Evolutionary conservation across 2,113 vertebrate species (phyloP), one percentile per base, ranked within the genome.

Genomic region (Semicossyphus pulcher): DNA sequence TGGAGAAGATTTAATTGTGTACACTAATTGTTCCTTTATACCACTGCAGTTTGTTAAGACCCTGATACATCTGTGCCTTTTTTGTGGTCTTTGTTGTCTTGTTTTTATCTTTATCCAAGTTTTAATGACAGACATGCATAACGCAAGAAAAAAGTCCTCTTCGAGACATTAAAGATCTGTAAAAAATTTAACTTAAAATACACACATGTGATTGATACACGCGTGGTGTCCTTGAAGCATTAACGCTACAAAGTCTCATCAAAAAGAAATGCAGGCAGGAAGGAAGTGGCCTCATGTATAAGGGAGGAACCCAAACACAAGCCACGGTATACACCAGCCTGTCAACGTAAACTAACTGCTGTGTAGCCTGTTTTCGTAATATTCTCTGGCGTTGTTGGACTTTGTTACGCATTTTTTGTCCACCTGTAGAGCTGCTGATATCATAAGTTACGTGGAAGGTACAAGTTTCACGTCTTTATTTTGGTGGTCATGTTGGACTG

Each of bases 401-500:
- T n/a, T n/a, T n/a, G n/a, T n/a, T n/a, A n/a, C n/a, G n/a, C n/a
- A n/a, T n/a, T n/a, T n/a, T n/a, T n/a, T n/a, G n/a, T n/a, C n/a
- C n/a, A n/a, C n/a, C n/a, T n/a, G n/a, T n/a, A n/a, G n/a, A 39
- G 9, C 12, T 39, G 7, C 14, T 31, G 28, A 51, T 3, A 11
- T 37, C 2, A 32, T 3, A 5, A 10, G 25, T 49, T 59, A 37
- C 4, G 31, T n/a, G 10, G 31, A 42, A 39, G 32, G 14, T 34
- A 5, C 9, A n/a, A 20, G 48, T 60, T 56, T 81, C 67, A 72
- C 28, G 42, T 64, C 29, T 45, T 23, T 37, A 15, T 69, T 63
- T 56, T 28, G 21, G 20, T 21, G 1, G 23, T 44, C 12, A 5
- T 63, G 10, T 9, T 20, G 26, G 54, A 42, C n/a, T n/a, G n/a